These are phyloP conservation scores for Notospermus geniculatus DNA, from an alignment of 1,140 invertebrate species.

Conservation along the genomic window DNA sequence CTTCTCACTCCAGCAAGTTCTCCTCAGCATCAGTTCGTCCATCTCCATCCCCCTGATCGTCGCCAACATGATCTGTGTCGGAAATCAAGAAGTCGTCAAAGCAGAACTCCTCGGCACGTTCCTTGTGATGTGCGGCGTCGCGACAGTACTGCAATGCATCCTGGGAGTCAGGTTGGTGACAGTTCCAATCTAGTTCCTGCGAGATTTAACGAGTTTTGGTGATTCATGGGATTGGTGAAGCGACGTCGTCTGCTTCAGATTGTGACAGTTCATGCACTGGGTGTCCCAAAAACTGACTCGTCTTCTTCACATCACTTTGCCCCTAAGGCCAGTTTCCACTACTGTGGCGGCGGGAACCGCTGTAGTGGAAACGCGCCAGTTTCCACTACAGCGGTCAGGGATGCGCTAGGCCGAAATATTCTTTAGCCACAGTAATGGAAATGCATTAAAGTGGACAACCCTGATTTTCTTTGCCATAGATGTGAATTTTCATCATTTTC, in stretches of 20 bases:
- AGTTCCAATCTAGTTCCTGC: background rate
- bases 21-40: constrained; percentile 42
- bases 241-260: background rate
- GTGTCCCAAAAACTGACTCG: background rate
- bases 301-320: background rate
- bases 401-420: too few relatives aligned
- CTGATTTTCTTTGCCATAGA: too few relatives aligned
- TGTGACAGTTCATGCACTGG: background rate
- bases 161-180: constrained; percentile 38
- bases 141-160: constrained; percentile 38
- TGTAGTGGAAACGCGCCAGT: too few relatives aligned
- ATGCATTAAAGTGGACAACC: too few relatives aligned
- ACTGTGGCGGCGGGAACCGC: too few relatives aligned
- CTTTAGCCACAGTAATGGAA: too few relatives aligned
- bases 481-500: too few relatives aligned
- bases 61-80: constrained; percentile 33
- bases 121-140: constrained; percentile 43
- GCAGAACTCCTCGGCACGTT: constrained; percentile 47
- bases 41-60: constrained; percentile 44
- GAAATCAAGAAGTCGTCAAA: constrained; percentile 36
- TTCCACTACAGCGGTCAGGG: too few relatives aligned
- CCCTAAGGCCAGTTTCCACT: too few relatives aligned
- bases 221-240: background rate
- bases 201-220: background rate
- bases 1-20: constrained; percentile 33